Evolutionary conservation across 2,113 vertebrate genomes (phyloP), one percentile per base, ranked within the genome.

Genomic region (Python bivittatus): DNA sequence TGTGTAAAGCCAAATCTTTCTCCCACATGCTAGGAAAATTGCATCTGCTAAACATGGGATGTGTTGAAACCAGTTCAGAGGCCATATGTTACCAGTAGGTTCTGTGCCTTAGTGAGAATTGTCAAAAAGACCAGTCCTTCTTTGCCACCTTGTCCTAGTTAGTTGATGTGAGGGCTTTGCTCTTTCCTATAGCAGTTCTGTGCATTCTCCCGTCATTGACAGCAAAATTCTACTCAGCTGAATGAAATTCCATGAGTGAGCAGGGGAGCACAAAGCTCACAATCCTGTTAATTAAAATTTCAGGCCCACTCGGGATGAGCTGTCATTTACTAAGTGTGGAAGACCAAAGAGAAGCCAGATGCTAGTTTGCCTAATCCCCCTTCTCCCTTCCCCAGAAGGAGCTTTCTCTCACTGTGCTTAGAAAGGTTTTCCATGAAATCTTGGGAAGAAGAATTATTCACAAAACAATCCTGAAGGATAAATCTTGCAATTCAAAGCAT

Each of bases 401-500:
- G n/a, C 15, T 95, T 96, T 95, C 94, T 96, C 95, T 96, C 95
- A 93, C 96, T 96, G 95, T 93, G 88, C 89, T 89, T 58, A 85
- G 94, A 96, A 96, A 88, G 93, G 93, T 96, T 95, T 84, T 56
- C 89, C 93, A 94, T 17, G n/a, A 95, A 95, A 94, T 92, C 92
- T 58, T 88, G 68, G 60, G 22, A 90, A 94, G 48, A 93, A 91
- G 88, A 86, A 95, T 17, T 0, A 90, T 94, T 83, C 56, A 86
- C 53, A 9, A 96, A 96, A 95, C 72, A 94, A 95, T 96, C 97
- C 94, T 94, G 92, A 95, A 97, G 96, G 95, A 97, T 98, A 97
- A 97, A 97, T 98, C 97, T 97, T 97, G 95, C 96, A 96, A 96
- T 96, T 96, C 96, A 97, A 97, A 96, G 95, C 15, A 17, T 79